Evolutionary conservation across 2,888 invertebrate species (phyloP), one percentile per base, ranked within the genome.

Genomic region (Campoletis raptor): DNA sequence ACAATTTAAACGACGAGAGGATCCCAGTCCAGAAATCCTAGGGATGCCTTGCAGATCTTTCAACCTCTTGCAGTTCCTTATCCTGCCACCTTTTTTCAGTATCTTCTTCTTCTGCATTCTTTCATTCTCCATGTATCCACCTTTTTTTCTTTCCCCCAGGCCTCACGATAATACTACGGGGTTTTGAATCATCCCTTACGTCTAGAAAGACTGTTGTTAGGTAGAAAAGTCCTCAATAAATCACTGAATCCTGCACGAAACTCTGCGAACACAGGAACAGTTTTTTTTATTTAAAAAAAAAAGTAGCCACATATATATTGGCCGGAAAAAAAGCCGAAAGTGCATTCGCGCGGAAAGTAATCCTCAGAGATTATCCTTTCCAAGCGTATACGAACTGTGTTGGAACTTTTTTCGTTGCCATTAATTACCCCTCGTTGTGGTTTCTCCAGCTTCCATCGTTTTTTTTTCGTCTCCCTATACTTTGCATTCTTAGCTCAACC

Each of bases 311-410:
- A 15, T n/a, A 40, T 40, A 67, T n/a, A 37, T 64, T n/a, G n/a
- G 36, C 9, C 57, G 18, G 40, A 37, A 37, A 73, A 77, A 85
- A 72, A 81, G 61, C 61, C 78, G 80, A 67, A 86, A 83, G 73
- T 83, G 73, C 81, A 86, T 86, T 78, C 69, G 81, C 69, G 81
- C 81, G 64, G 69, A 86, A 86, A 81, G 72, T 81, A 86, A 84
- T 86, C 83, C 83, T 81, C 83, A 9, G 83, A 78, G 86, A 86
- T 86, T 86, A 81, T 73, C 84, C 73, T 21, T 69, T 67, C 24
- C 42, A 9, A 79, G 74, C 81, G 73, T 74, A 77, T 67, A 74
- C 73, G 74, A 57, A 52, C 54, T 54, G 78, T 81, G 73, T 81
- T 61, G 52, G 24, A 81, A 84, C 74, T 81, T 86, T 80, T 79